Evolutionary conservation across 2,797 vertebrate genomes (phyloP).

Genomic region (Sebastes itinus): DNA sequence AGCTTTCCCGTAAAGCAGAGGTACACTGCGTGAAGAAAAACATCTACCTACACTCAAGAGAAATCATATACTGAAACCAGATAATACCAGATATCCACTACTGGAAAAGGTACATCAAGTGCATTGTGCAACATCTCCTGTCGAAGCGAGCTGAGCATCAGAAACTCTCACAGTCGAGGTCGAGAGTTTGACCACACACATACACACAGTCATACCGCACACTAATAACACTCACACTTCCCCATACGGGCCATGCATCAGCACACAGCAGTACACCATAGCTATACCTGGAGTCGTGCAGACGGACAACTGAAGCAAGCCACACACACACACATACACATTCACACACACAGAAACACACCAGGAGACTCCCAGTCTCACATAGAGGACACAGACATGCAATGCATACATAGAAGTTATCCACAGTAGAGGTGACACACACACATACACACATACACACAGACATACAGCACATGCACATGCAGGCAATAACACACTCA

Average conservation of each 20-base stretch:
- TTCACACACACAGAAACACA: slow-evolving; percentile 43
- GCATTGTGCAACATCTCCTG: slow-evolving; percentile 79
- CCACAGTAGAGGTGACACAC: slow-evolving; percentile 45
- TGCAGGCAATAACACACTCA: slow-evolving; percentile 69
- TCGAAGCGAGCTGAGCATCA: slow-evolving; percentile 72
- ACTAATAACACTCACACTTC: slow-evolving; percentile 33
- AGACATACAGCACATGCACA: slow-evolving; percentile 72
- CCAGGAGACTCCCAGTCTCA: slow-evolving; percentile 50
- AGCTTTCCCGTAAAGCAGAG: slow-evolving; percentile 61
- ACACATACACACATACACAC: slow-evolving; percentile 4
- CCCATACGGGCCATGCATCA: slow-evolving; percentile 85
- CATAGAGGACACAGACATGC: slow-evolving; percentile 74
- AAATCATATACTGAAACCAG: slow-evolving; percentile 67
- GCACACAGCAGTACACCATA: slow-evolving; percentile 83
- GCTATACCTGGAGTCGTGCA: slow-evolving; percentile 88
- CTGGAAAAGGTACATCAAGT: slow-evolving; percentile 76
- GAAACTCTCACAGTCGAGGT: slow-evolving; percentile 53
- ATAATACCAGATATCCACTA: slow-evolving; percentile 69
- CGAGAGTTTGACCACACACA: slow-evolving; percentile 39
- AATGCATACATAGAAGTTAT: slow-evolving; percentile 64
- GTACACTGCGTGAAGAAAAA: slow-evolving; percentile 54
- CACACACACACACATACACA: slow-evolving; percentile 19
- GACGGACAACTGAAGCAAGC: slow-evolving; percentile 79
- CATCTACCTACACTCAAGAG: slow-evolving; percentile 44
- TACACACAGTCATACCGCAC: slow-evolving; percentile 6